phyloP scores from a whole-genome alignment of 1,140 invertebrate genomes.

The Drosophila pectinifera region DNA sequence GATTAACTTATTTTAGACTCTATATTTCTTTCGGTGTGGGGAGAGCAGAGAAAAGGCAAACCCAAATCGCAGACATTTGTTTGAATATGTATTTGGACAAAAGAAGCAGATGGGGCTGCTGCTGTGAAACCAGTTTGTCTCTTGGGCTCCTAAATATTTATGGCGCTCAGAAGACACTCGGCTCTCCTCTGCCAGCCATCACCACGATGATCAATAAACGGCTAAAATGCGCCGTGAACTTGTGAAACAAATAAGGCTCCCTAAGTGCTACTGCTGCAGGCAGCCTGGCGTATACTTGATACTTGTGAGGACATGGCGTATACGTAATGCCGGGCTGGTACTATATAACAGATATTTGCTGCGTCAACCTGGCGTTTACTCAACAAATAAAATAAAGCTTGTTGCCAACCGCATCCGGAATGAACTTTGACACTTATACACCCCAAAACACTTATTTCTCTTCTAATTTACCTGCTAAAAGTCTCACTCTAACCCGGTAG shows the following conservation, averaged over 20 bases:
- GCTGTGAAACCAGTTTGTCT: slow-evolving; percentile 63
- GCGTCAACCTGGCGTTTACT: slow-evolving; percentile 18
- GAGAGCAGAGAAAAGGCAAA: slow-evolving; percentile 31
- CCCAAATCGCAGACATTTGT: slow-evolving; percentile 23
- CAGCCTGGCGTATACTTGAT: slow-evolving; percentile 43
- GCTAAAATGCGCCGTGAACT: slow-evolving; percentile 47
- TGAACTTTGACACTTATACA: slow-evolving; percentile 31
- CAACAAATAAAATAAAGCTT: not conserved
- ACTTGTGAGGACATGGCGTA: slow-evolving; percentile 19
- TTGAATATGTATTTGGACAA: slow-evolving; percentile 39
- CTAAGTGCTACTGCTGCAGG: slow-evolving; percentile 1
- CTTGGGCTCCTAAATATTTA: slow-evolving; percentile 60
- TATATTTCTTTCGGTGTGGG: slow-evolving; percentile 12
- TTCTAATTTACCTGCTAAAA: slow-evolving; percentile 52
- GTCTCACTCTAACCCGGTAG: slow-evolving; percentile 28
- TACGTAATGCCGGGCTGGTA: not conserved
- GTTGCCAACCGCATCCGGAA: not conserved
- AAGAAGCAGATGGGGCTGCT: slow-evolving; percentile 24
- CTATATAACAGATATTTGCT: slow-evolving; percentile 8
- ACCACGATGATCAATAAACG: slow-evolving; percentile 30
- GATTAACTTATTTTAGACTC: too few relatives aligned
- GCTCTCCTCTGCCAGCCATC: slow-evolving; percentile 36
- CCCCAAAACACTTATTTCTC: slow-evolving; percentile 5
- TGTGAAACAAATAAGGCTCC: slow-evolving; percentile 47
- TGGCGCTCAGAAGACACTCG: slow-evolving; percentile 38